Conservation (phyloP, 2,888 invertebrate species). For the Cyrtodaria siliqua region DNA sequence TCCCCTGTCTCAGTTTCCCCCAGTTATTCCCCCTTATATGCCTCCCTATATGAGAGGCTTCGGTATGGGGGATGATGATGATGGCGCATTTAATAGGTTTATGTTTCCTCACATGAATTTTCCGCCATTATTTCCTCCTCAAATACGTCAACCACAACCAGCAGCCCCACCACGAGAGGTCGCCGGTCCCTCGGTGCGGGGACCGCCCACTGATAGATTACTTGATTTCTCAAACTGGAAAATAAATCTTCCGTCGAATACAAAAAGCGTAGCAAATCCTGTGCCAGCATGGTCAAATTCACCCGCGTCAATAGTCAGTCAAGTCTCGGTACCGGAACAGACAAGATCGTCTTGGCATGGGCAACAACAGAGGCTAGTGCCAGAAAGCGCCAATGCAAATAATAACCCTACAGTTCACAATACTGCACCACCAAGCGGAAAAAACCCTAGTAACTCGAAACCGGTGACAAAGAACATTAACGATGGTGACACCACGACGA, state of each 20-base stretch:
- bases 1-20: not conserved
- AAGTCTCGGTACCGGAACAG: too few species aligned
- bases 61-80: not conserved
- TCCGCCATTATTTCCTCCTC: not conserved
- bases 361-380: too few species aligned
- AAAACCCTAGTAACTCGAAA: too few species aligned
- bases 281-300: not conserved
- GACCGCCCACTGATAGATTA: not conserved
- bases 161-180: not conserved
- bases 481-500: too few species aligned
- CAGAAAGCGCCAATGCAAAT: too few species aligned
- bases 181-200: not conserved
- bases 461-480: too few species aligned
- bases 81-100: not conserved
- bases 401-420: too few species aligned
- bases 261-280: not conserved
- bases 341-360: too few species aligned
- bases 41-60: not conserved
- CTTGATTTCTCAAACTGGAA: constrained; percentile 27
- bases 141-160: not conserved
- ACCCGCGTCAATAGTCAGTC: too few species aligned
- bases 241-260: constrained; percentile 31
- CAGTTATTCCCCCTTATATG: not conserved
- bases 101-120: not conserved
- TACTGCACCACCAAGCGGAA: too few species aligned